These are phyloP conservation scores for Triops cancriformis DNA, from an alignment of 1,140 invertebrate genomes.

Conservation along the genomic window DNA sequence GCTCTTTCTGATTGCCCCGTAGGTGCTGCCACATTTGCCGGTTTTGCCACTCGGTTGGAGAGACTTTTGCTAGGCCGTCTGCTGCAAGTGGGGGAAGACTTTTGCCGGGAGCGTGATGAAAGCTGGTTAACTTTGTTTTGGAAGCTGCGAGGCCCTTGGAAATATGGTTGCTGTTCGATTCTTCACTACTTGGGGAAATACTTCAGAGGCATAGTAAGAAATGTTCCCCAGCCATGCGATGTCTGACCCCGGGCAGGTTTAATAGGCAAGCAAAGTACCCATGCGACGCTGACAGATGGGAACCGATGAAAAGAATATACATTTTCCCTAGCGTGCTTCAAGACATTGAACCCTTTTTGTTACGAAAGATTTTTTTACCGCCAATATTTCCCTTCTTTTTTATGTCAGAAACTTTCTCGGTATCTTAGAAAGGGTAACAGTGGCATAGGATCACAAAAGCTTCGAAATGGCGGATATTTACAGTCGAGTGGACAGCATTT, in stretches of 20 bases:
- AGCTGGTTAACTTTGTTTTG: neutral
- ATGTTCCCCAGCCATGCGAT: neutral
- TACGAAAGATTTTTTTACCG: neutral
- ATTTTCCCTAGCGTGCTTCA: neutral
- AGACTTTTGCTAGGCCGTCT: neutral
- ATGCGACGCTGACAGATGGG: constrained; percentile 3
- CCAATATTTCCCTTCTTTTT: neutral
- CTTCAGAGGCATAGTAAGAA: neutral
- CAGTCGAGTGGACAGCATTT: neutral
- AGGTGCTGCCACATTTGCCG: neutral
- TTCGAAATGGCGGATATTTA: neutral
- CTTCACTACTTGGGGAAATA: neutral
- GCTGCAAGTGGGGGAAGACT: neutral
- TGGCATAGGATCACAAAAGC: neutral
- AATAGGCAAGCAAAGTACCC: constrained; percentile 9
- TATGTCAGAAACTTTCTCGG: neutral
- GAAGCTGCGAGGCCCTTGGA: neutral
- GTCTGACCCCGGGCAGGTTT: constrained; percentile 11
- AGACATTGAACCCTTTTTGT: neutral
- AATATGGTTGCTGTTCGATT: neutral
- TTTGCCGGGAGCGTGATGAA: neutral
- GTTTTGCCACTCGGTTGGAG: neutral
- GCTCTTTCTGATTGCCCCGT: neutral
- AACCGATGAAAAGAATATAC: neutral
- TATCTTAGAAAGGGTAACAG: neutral